Conservation (phyloP, 2,797 vertebrate genomes). For the Limosa lapponica region DNA sequence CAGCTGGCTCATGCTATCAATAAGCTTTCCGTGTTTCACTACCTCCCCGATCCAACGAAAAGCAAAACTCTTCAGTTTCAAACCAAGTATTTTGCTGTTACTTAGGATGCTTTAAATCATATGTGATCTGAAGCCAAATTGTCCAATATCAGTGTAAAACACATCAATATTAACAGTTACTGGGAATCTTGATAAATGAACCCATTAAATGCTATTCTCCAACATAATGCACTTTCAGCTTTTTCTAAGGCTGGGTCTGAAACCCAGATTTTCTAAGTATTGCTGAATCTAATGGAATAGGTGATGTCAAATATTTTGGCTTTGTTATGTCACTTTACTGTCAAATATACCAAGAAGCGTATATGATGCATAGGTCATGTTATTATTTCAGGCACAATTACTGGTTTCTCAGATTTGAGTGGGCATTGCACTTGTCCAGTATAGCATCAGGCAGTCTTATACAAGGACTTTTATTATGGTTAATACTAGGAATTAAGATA, state of each 20-base stretch:
- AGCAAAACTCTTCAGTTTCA: not conserved
- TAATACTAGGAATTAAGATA: not conserved
- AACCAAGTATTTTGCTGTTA: not conserved
- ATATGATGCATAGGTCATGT: not conserved
- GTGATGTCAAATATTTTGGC: not conserved
- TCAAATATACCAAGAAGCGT: not conserved
- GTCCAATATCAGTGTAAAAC: not conserved
- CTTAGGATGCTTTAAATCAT: not conserved
- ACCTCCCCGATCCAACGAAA: not conserved
- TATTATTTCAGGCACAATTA: not conserved
- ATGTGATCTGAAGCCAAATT: not conserved
- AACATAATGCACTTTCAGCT: not conserved
- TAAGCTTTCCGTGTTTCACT: not conserved
- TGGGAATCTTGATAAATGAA: slow-evolving; percentile 20
- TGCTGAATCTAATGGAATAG: not conserved
- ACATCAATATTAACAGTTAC: slow-evolving; percentile 21
- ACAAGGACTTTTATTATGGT: not conserved
- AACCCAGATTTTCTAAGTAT: not conserved
- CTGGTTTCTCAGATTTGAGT: not conserved
- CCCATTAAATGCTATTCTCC: not conserved
- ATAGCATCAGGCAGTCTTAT: not conserved
- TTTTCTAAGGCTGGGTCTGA: not conserved
- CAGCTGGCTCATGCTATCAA: not conserved
- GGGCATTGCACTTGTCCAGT: not conserved
- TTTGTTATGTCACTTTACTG: not conserved